These are phyloP conservation scores for Ochropacha duplaris DNA, from an alignment of 2,888 invertebrate species.

Conservation along the genomic window DNA sequence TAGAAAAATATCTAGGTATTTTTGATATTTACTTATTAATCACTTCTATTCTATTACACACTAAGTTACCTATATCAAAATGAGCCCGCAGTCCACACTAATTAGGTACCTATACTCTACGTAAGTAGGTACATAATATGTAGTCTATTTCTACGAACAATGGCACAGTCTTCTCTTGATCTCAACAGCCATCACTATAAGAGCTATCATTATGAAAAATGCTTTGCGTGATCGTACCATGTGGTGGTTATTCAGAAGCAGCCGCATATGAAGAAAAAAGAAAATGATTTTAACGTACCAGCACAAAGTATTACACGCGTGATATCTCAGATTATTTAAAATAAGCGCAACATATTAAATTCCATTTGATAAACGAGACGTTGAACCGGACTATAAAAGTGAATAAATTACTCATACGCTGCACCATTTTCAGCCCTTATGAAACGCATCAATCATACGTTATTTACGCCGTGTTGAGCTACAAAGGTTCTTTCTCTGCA, in stretches of 20 bases:
- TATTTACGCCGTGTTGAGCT: constrained; percentile 21
- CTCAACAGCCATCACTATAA: neutral
- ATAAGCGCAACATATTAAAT: constrained; percentile 65
- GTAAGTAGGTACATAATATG: neutral
- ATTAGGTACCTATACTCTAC: neutral
- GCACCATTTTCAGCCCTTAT: constrained; percentile 45
- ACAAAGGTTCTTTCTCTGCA: constrained; percentile 25
- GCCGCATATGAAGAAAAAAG: constrained; percentile 28
- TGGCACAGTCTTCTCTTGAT: neutral
- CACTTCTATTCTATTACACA: no score
- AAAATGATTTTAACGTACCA: constrained; percentile 20
- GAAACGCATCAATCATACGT: constrained; percentile 51
- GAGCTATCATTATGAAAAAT: neutral
- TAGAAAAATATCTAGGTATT: no score
- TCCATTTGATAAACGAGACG: constrained; percentile 49
- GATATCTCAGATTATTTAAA: constrained; percentile 32
- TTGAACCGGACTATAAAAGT: constrained; percentile 45
- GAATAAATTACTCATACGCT: constrained; percentile 55
- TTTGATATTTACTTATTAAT: no score
- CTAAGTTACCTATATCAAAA: no score
- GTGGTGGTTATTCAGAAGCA: no score
- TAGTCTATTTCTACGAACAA: neutral
- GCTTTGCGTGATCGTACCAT: constrained; percentile 19
- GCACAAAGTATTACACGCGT: constrained; percentile 13
- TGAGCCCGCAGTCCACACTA: neutral